Conservation (phyloP, 2,888 invertebrate genomes). For the Microctonus aethiopoides region DNA sequence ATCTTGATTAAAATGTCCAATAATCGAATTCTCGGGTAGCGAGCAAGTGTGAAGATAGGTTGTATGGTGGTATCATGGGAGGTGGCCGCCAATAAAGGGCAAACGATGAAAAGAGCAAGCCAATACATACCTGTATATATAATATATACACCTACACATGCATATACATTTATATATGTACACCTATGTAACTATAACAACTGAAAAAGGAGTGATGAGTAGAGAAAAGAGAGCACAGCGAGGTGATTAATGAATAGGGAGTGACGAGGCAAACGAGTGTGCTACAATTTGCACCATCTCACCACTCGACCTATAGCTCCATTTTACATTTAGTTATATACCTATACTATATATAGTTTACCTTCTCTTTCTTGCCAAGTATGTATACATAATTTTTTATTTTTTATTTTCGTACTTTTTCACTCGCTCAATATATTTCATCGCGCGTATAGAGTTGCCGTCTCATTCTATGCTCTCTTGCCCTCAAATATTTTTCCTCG, state of each 20-base stretch:
- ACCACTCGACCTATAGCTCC: constrained; percentile 35
- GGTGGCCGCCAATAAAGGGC: constrained; percentile 25
- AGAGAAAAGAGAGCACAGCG: constrained; percentile 37
- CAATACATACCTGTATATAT: too few species aligned
- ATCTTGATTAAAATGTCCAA: constrained; percentile 62
- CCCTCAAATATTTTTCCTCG: constrained; percentile 18
- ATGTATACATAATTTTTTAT: constrained; percentile 19
- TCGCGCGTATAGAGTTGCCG: constrained; percentile 11
- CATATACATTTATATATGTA: too few species aligned
- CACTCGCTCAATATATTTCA: not conserved
- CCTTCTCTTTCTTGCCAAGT: constrained; percentile 7
- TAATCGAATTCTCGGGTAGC: constrained; percentile 55
- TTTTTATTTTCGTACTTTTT: constrained; percentile 3
- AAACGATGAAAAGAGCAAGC: constrained; percentile 29
- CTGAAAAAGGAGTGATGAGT: not conserved
- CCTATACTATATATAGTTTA: not conserved
- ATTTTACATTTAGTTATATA: constrained; percentile 14
- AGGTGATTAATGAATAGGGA: constrained; percentile 62
- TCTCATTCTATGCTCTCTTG: constrained; percentile 18
- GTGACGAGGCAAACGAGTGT: constrained; percentile 57
- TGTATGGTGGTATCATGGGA: constrained; percentile 31
- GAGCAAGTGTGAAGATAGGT: constrained; percentile 34
- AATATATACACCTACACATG: too few species aligned
- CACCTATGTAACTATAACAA: not conserved
- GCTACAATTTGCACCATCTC: constrained; percentile 53